phyloP scores from a whole-genome alignment of 2,888 invertebrate species.

The Branchellion lobata region DNA sequence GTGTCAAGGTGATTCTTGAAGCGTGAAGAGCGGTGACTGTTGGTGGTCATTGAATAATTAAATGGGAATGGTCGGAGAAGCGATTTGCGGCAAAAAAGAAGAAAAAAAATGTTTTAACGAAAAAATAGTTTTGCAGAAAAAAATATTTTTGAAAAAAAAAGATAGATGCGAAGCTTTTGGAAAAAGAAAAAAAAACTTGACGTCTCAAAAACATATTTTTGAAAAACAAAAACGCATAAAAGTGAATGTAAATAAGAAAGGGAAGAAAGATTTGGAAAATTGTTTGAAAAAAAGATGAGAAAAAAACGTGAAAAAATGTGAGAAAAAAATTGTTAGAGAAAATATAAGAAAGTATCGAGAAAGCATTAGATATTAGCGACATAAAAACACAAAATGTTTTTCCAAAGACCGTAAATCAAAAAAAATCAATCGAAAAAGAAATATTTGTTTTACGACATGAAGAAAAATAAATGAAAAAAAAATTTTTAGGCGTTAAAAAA shows the following conservation, averaged over 20 bases:
- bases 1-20: not conserved
- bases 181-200: not conserved
- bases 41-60: not conserved
- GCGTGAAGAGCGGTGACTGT: not conserved
- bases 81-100: too few species aligned
- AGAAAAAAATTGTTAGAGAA: not conserved
- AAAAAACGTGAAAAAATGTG: not conserved
- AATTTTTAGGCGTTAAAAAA: too few species aligned
- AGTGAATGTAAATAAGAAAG: too few species aligned
- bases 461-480: not conserved
- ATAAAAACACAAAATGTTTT: not conserved
- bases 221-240: not conserved
- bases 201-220: not conserved
- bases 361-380: not conserved
- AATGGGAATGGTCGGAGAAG: not conserved
- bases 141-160: too few species aligned
- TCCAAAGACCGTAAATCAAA: not conserved
- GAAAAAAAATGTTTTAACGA: not conserved
- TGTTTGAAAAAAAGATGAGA: not conserved
- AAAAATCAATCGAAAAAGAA: not conserved
- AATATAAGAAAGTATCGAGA: constrained; percentile 9
- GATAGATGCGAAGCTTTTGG: not conserved
- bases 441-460: not conserved
- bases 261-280: not conserved
- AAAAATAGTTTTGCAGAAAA: not conserved